phyloP scores from a whole-genome alignment of 1,140 invertebrate species.

The Magallana angulata region DNA sequence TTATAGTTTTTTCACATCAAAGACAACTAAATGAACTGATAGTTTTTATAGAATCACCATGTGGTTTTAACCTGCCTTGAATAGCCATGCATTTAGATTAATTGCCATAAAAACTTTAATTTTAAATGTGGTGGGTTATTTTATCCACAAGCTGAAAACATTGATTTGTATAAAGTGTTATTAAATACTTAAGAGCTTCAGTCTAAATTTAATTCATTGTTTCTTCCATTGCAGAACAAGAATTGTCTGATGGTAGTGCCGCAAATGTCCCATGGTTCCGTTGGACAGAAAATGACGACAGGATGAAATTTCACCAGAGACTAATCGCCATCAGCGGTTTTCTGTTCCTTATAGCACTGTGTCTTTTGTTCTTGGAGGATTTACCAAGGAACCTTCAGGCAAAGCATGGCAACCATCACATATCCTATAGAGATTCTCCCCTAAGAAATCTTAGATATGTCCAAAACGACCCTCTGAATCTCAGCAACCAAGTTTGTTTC shows the following conservation, averaged over 20 bases:
- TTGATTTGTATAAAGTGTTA: slow-evolving; percentile 22
- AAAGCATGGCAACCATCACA: slow-evolving; percentile 20
- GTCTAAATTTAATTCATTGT: neutral
- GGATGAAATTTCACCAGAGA: slow-evolving; percentile 74
- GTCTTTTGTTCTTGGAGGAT: slow-evolving; percentile 61
- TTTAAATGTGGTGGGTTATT: neutral
- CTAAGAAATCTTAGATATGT: slow-evolving; percentile 2
- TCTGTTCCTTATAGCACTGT: slow-evolving; percentile 61
- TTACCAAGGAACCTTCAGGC: slow-evolving; percentile 14
- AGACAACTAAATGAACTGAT: neutral
- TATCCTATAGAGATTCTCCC: slow-evolving; percentile 27
- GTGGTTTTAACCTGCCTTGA: neutral
- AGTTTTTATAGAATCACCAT: neutral
- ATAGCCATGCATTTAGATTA: neutral
- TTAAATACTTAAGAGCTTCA: neutral
- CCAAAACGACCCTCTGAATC: neutral
- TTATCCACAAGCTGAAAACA: neutral
- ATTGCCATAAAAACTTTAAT: neutral
- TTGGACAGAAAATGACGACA: slow-evolving; percentile 45
- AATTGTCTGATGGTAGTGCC: slow-evolving; percentile 13
- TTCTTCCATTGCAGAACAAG: slow-evolving; percentile 14
- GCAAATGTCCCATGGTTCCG: slow-evolving; percentile 3
- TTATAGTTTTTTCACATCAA: neutral
- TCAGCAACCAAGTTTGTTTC: slow-evolving; percentile 48
- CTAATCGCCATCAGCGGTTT: slow-evolving; percentile 62